Evolutionary conservation across 2,888 invertebrate genomes (phyloP), one percentile per base, ranked within the genome.

Genomic region (Cetonia aurata): DNA sequence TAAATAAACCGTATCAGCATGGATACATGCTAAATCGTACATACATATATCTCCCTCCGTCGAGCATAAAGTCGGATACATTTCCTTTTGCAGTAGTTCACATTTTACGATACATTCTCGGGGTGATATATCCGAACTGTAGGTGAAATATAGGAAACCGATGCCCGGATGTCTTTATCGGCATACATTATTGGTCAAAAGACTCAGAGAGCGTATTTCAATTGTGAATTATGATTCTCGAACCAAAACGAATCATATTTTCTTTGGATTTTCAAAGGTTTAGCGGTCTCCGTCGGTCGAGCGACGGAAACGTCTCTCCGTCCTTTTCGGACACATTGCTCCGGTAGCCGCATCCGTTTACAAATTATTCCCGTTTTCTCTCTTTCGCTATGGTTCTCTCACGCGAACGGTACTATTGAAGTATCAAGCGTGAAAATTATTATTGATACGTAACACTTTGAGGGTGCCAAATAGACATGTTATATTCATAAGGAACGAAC

Each of bases 151-250:
- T 73, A 73, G 75, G 62, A 76, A 76, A 73, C 75, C 71, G 75
- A 77, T 75, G 74, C 74, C 74, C 75, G 74, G 75, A 75, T 71
- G 73, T 72, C 75, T 78, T 77, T 77, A 81, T 80, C 80, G 80
- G 83, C 82, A 83, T 84, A 83, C 79, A 83, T 83, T 84, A 84
- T 84, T 83, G 84, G 83, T 83, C 84, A 83, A 84, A 84, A 83
- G 84, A 79, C 76, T 80, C 82, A 81, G 77, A 74, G 78, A 82
- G 82, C 83, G 82, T 83, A 82, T 83, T 82, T 80, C 81, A 82
- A 83, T 82, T 82, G 83, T 84, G 83, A 83, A 84, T 84, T 83
- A 84, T 83, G 83, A 83, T 83, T 81, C 80, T 80, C 78, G 75
- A 75, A 78, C 80, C 82, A 83, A 83, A 83, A 82, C 83, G 83